These are phyloP conservation scores for Poecilus cupreus DNA, from an alignment of 2,888 invertebrate species.

Conservation along the genomic window DNA sequence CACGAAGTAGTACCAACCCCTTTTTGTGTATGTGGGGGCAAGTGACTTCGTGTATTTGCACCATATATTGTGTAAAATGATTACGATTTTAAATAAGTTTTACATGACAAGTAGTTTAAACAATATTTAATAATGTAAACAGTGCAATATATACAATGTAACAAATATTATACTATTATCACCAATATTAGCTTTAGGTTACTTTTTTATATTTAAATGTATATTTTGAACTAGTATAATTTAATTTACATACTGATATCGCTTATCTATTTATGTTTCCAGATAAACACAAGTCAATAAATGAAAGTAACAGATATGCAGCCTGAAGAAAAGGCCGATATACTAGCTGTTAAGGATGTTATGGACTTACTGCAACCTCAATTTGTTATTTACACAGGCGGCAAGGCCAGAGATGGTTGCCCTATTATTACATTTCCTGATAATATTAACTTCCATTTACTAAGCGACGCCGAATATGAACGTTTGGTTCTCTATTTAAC, in stretches of 20 bases:
- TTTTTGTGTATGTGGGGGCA: slow-evolving; percentile 27
- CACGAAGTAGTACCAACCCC: slow-evolving; percentile 16
- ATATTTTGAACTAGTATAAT: slow-evolving; percentile 3
- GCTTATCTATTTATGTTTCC: slow-evolving; percentile 15
- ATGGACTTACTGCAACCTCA: slow-evolving; percentile 91
- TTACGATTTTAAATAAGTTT: slow-evolving; percentile 29
- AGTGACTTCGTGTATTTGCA: slow-evolving; percentile 40
- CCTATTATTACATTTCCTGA: slow-evolving; percentile 97
- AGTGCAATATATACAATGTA: slow-evolving; percentile 43
- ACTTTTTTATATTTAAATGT: neutral
- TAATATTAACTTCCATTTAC: slow-evolving; percentile 88
- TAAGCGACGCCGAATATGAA: slow-evolving; percentile 91
- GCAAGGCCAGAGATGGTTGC: slow-evolving; percentile 94
- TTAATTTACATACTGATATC: neutral
- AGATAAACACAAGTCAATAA: slow-evolving; percentile 38
- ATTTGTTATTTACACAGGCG: slow-evolving; percentile 94
- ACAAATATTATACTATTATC: slow-evolving; percentile 14
- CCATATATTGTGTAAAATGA: slow-evolving; percentile 29
- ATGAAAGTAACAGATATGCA: slow-evolving; percentile 40
- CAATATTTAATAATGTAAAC: slow-evolving; percentile 31
- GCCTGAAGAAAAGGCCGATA: slow-evolving; percentile 70
- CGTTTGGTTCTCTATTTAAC: slow-evolving; percentile 95
- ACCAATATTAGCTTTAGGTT: slow-evolving; percentile 36
- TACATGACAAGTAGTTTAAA: slow-evolving; percentile 36
- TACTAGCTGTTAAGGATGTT: slow-evolving; percentile 84